A percentile compares a stretch with the other conserved stretches of the same genome.
Evolutionary conservation across 1,140 invertebrate species (phyloP).

Genomic region (Physella acuta): DNA sequence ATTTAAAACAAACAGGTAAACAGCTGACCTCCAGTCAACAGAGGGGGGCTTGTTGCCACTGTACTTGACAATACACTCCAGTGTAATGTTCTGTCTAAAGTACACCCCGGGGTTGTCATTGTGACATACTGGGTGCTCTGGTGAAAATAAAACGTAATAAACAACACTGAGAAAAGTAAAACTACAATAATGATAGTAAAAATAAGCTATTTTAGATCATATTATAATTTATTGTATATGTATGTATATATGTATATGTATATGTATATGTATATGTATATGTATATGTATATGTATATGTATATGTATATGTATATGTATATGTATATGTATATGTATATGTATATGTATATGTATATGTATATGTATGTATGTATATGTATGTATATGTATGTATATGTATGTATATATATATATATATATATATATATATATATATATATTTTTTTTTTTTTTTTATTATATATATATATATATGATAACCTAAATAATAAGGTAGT

Average conservation of each 20-base stretch:
- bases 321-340: conserved; percentile 6
- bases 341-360: conserved; percentile 3
- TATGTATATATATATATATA: conserved; percentile 12
- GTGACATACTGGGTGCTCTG: conserved; percentile 12
- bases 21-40: conserved; percentile 9
- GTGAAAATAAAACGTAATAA: no score
- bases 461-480: conserved; percentile 7
- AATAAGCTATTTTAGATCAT: no score
- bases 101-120: conserved; percentile 15
- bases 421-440: conserved; percentile 14
- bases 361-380: conserved; percentile 6
- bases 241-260: conserved; percentile 8
- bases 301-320: conserved; percentile 6
- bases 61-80: conserved; percentile 14
- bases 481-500: neutral
- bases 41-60: conserved; percentile 8
- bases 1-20: no score
- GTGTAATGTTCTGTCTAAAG: conserved; percentile 16
- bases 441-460: neutral
- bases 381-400: conserved; percentile 6
- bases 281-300: conserved; percentile 3
- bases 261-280: conserved; percentile 8
- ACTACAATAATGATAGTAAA: no score
- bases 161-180: no score
- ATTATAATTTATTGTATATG: neutral